A percentile compares a stretch with the other conserved stretches of the same genome.
These are phyloP conservation scores for Anticlea derivata DNA, from an alignment of 2,888 invertebrate species.

Conservation along the genomic window DNA sequence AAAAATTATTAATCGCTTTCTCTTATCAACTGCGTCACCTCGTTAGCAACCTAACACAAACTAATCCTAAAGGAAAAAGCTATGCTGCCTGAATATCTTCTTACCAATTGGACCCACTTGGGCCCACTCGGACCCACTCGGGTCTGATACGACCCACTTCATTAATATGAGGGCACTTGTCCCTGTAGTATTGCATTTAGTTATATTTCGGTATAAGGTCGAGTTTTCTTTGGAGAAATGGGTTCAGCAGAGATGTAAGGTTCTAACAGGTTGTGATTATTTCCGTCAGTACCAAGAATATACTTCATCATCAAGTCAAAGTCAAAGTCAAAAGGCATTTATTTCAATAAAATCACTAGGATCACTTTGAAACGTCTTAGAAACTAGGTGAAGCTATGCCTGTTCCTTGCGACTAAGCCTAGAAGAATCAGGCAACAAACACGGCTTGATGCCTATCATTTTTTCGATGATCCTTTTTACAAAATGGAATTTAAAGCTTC, in stretches of 20 bases:
- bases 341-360: no score
- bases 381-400: no score
- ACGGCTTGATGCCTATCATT: no score
- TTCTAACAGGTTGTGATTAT: no score
- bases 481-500: no score
- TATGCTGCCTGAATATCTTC: conserved; percentile 36
- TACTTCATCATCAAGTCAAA: neutral
- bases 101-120: conserved; percentile 33
- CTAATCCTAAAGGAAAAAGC: conserved; percentile 37
- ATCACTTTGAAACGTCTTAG: no score
- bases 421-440: no score
- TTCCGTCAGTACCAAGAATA: no score
- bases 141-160: conserved; percentile 26
- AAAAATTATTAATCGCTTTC: conserved; percentile 1
- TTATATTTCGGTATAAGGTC: conserved; percentile 3
- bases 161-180: conserved; percentile 29
- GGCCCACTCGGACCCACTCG: conserved; percentile 20
- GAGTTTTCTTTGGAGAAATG: no score
- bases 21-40: conserved; percentile 7
- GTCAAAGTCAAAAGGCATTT: neutral
- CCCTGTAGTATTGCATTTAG: conserved; percentile 15
- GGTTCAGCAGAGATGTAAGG: no score
- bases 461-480: no score
- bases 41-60: conserved; percentile 37
- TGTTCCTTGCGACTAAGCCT: no score